Conservation (phyloP, 2,888 invertebrate species). For the Brenthis ino region DNA sequence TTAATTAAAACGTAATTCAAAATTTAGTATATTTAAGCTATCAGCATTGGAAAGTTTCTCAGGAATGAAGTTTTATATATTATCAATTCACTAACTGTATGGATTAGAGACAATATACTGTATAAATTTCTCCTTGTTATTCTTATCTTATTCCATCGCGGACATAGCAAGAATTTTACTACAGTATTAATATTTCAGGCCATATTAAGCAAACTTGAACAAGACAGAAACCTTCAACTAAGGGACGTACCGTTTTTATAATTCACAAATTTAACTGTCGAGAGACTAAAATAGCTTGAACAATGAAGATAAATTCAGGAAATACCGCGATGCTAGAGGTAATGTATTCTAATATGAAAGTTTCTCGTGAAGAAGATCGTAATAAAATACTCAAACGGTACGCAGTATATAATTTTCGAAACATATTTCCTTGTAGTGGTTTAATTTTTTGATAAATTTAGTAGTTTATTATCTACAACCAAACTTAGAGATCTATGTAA, state of each 20-base stretch:
- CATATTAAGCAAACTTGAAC: conserved; percentile 28
- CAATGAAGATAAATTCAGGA: conserved; percentile 37
- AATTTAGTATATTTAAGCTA: too few relatives aligned
- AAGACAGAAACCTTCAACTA: conserved; percentile 31
- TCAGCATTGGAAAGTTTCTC: too few relatives aligned
- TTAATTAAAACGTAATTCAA: too few relatives aligned
- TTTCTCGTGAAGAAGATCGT: conserved; percentile 25
- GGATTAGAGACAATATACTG: too few relatives aligned
- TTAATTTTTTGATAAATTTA: too few relatives aligned
- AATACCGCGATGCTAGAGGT: conserved; percentile 25
- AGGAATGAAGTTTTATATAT: too few relatives aligned
- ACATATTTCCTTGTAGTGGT: too few relatives aligned
- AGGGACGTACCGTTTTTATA: conserved; percentile 35
- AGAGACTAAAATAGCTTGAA: conserved; percentile 32
- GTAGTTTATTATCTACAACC: too few relatives aligned
- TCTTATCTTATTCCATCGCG: too few relatives aligned
- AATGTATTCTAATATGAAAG: conserved; percentile 34
- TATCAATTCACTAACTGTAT: too few relatives aligned
- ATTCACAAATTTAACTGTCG: conserved; percentile 38
- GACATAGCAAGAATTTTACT: not conserved
- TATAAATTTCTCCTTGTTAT: too few relatives aligned
- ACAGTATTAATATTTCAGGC: conserved; percentile 32
- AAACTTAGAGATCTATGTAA: too few relatives aligned
- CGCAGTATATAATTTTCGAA: not conserved
- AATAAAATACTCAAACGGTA: conserved; percentile 22